Conservation (phyloP, 2,888 invertebrate genomes). For the Platycnemis pennipes region DNA sequence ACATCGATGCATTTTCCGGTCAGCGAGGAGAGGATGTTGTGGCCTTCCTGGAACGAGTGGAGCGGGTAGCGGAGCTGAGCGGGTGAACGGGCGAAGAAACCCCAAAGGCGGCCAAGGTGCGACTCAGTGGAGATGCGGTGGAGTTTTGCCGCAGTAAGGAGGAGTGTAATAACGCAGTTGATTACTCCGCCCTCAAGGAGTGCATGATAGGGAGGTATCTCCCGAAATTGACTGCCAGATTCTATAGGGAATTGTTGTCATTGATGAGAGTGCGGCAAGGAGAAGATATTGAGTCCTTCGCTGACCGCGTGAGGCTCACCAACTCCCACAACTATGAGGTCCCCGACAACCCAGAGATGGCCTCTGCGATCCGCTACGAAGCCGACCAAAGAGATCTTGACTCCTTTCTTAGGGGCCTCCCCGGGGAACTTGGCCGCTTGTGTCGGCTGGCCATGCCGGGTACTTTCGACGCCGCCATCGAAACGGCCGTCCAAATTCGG, state of each 20-base stretch:
- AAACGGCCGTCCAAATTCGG: not conserved
- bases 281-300: not conserved
- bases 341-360: not conserved
- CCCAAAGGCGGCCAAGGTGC: too few species aligned
- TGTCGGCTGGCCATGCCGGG: not conserved
- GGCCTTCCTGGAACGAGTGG: too few species aligned
- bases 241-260: not conserved
- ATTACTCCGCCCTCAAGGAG: too few species aligned
- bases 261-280: not conserved
- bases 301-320: not conserved
- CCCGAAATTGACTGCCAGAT: not conserved
- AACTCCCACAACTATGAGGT: not conserved
- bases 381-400: slow-evolving; percentile 9
- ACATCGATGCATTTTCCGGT: too few species aligned
- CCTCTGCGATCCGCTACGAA: not conserved
- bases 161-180: too few species aligned
- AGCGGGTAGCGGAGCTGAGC: too few species aligned
- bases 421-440: not conserved
- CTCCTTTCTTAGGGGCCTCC: not conserved
- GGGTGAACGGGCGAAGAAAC: too few species aligned
- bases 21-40: too few species aligned
- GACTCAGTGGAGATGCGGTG: too few species aligned
- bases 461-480: not conserved
- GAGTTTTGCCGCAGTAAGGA: too few species aligned
- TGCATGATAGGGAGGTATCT: not conserved